A percentile compares a stretch with the other conserved stretches of the same genome.
phyloP scores from a whole-genome alignment of 2,888 invertebrate species.

The Augiades crinisus region DNA sequence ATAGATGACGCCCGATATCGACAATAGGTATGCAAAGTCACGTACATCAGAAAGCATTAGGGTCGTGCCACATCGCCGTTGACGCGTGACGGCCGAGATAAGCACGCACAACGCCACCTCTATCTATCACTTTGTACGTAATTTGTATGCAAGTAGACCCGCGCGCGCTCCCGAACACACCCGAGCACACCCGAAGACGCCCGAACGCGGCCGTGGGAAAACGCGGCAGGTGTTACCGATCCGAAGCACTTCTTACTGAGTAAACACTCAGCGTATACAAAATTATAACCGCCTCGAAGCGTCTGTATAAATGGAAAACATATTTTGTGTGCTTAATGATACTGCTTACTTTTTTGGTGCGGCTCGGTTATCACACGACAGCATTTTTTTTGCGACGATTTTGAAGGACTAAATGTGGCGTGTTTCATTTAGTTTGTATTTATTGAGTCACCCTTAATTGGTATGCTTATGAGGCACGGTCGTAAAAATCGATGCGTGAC shows the following conservation, averaged over 20 bases:
- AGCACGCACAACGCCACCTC: slow-evolving; percentile 37
- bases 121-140: slow-evolving; percentile 43
- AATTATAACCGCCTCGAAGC: slow-evolving; percentile 79
- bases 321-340: slow-evolving; percentile 81
- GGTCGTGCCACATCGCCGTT: slow-evolving; percentile 50
- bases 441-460: slow-evolving; percentile 70
- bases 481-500: slow-evolving; percentile 52
- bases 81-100: slow-evolving; percentile 51
- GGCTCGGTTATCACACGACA: slow-evolving; percentile 65
- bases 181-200: slow-evolving; percentile 53
- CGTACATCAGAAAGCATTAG: slow-evolving; percentile 45
- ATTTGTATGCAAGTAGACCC: slow-evolving; percentile 47
- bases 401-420: slow-evolving; percentile 46
- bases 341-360: slow-evolving; percentile 76
- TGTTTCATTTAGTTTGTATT: slow-evolving; percentile 61
- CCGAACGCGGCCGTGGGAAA: slow-evolving; percentile 76
- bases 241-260: slow-evolving; percentile 78
- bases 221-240: slow-evolving; percentile 78
- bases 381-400: slow-evolving; percentile 68
- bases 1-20: too few species aligned
- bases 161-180: slow-evolving; percentile 41
- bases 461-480: slow-evolving; percentile 52
- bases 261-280: slow-evolving; percentile 80
- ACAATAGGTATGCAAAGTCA: slow-evolving; percentile 34
- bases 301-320: slow-evolving; percentile 80